Conservation (phyloP, 2,113 vertebrate species). For the Phrynosoma blainvillii region DNA sequence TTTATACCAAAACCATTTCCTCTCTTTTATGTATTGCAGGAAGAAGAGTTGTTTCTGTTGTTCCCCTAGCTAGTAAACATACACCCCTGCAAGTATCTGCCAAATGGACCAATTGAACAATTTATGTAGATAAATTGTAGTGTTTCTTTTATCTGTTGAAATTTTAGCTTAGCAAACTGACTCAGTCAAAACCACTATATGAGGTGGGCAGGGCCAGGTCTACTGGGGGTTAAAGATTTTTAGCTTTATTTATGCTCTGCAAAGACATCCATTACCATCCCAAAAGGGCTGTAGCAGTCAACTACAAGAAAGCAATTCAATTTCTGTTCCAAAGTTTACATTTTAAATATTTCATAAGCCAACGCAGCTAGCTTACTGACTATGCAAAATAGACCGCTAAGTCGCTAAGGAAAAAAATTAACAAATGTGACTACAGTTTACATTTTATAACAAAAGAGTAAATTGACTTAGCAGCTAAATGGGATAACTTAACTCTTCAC, state of each 20-base stretch:
- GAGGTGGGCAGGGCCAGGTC: too few species aligned
- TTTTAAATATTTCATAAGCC: neutral
- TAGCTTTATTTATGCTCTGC: neutral
- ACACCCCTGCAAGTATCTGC: too few species aligned
- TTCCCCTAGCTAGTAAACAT: neutral
- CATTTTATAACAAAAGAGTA: neutral
- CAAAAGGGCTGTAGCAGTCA: neutral
- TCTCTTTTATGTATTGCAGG: slow-evolving; percentile 7
- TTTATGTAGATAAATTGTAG: neutral
- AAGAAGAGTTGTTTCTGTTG: neutral
- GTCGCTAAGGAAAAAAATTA: neutral
- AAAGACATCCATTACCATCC: neutral
- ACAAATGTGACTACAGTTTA: neutral
- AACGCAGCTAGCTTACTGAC: neutral
- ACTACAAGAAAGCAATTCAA: neutral
- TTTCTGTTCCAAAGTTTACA: neutral
- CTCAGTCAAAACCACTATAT: neutral
- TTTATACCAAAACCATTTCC: neutral
- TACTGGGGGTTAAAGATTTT: neutral
- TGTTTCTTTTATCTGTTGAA: neutral
- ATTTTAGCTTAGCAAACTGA: neutral
- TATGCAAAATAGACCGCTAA: neutral
- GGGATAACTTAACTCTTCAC: neutral
- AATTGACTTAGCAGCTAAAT: neutral
- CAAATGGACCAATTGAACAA: neutral